Base-by-base conservation (phyloP, 2,797 vertebrate genomes). In the Natrix natrix region DNA sequence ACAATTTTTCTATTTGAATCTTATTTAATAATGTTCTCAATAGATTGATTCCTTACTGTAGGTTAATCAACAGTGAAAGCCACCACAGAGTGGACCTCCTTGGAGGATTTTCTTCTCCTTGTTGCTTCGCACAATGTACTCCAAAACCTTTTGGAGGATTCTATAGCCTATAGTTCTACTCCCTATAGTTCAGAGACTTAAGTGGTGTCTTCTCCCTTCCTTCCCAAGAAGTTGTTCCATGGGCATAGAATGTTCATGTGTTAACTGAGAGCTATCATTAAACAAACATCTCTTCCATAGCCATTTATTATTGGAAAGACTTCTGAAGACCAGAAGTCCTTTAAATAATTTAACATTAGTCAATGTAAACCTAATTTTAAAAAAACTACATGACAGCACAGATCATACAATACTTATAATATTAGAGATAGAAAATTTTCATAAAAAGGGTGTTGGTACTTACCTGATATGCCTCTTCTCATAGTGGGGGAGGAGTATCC, bases 1-100 rank as follows among this genome's bases (percentile, higher is more conserved):
- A 89, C 94, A 86, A 94, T 59, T 94, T 94, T 54, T 90, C 86
- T 90, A 55, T 91, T 91, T 94, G 94, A 96, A 97, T 92, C 78
- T 10, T 8, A 48, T 89, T 94, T 95, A 86, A 17, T 91, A 91
- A 74, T 37, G 89, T 43, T 94, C 95, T 93, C 59, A 0, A 48
- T 48, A 48, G 37, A 43, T 74, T 17, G 37, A 83, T 48, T 48
- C 74, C 48, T 48, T 83, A 48, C 10, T 83, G 1, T 83, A 83
- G 4, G 20, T 48, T 83, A 48, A 48, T 83, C 37, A 83, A 83
- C 20, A 78, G 69, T 43, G 32, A 74, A 37, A 74, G 17, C 74
- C 8, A 22, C 20, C 20, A 43, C 8, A 20, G 17, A 78, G 1
- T 78, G 20, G 37, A 43, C 16, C 69, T 4, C 69, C 17, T 74